Evolutionary conservation across 2,797 vertebrate genomes (phyloP).

Genomic region (Tragelaphus eurycerus): DNA sequence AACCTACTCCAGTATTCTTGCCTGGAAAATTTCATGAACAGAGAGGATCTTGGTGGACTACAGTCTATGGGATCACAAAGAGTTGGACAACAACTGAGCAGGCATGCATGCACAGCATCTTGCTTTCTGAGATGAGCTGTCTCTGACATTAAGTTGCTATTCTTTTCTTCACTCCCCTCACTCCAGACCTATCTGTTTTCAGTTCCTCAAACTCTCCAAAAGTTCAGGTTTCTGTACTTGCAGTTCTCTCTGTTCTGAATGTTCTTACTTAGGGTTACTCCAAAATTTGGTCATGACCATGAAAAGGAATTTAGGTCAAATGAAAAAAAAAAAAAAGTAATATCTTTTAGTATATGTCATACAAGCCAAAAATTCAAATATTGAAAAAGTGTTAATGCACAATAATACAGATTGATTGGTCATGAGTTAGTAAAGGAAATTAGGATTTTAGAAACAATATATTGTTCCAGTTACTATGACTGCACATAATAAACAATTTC

Average conservation of each 20-base stretch:
- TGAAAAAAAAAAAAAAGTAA: background rate
- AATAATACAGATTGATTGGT: background rate
- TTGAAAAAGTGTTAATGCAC: background rate
- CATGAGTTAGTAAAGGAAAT: background rate
- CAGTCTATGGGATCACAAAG: background rate
- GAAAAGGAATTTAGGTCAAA: background rate
- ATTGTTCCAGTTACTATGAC: background rate
- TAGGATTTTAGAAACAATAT: background rate
- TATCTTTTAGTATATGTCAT: background rate
- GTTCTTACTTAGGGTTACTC: background rate
- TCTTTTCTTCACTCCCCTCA: background rate
- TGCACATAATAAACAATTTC: background rate
- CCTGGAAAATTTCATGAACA: background rate
- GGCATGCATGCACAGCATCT: background rate
- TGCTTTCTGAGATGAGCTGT: background rate
- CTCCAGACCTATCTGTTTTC: background rate
- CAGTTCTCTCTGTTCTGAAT: background rate
- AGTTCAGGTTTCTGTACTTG: background rate
- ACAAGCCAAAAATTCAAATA: background rate
- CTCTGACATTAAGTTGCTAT: background rate
- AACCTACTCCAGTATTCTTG: background rate
- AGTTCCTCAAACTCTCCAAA: background rate
- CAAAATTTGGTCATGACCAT: background rate
- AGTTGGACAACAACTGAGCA: background rate
- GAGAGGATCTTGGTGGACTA: background rate